Base-by-base conservation (phyloP, 2,888 invertebrate genomes). In the Parelbella ahira region DNA sequence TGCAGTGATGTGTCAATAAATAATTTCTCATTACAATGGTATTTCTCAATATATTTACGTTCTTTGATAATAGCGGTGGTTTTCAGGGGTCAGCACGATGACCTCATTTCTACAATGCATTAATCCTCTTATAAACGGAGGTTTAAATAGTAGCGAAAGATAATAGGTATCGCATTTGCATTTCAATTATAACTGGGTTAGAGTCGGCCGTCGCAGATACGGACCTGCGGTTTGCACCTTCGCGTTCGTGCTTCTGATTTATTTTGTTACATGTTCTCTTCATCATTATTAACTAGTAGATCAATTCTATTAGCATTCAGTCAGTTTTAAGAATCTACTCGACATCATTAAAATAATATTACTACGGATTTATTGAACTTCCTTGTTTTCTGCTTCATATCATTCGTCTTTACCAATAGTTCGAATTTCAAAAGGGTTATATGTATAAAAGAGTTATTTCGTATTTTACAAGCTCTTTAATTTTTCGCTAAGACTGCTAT, bases 161-260 rank as follows among this genome's bases (percentile, higher is more conserved):
- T 32, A 39, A 39, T 39, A 32, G 39, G n/a, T 39, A 25, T 32
- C 39, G 12, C 30, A 39, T 39, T 39, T 39, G 39, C 39, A 39
- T 39, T 39, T 39, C 30, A 39, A 39, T 39, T 32, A 30, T 39
- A 32, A 39, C 30, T 39, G 30, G 30, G 25, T 39, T 32, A 39
- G 18, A 19, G 23, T 18, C 9, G 21, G 12, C 21, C 12, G 23
- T 18, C 15, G 37, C 10, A 2, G 30, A 38, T 38, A 23, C 29
- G 3, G n/a, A 38, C 29, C 37, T 38, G 27, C 19, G 36, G 36
- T 25, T 36, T 36, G 34, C 34, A 34, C 34, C 34, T 34, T 10
- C 9, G 23, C 10, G 19, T 21, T 36, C 18, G n/a, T 36, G 36
- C 19, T 36, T 15, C 37, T 34, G 37, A 20, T 27, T 37, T 34